A percentile compares a stretch with the other conserved stretches of the same genome.
Evolutionary conservation across 1,140 invertebrate species (phyloP).

Genomic region (Drosophila pseudoananassae): DNA sequence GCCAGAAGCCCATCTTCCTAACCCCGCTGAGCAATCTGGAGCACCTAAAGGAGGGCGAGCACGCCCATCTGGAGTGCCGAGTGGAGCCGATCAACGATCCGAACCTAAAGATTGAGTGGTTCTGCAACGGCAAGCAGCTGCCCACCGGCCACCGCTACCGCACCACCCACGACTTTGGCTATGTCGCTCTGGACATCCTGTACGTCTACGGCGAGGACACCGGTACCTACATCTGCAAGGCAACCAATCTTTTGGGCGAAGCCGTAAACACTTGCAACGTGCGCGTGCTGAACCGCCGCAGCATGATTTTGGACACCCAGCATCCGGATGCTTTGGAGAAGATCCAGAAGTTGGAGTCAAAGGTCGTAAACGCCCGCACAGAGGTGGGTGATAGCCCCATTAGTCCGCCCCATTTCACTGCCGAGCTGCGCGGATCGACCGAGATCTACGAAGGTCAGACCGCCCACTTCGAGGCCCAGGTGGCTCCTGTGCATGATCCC

Average conservation of each 20-base stretch:
- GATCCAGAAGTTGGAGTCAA: slow-evolving; percentile 94
- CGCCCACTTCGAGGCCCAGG: slow-evolving; percentile 95
- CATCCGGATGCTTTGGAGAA: slow-evolving; percentile 97
- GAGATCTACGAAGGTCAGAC: slow-evolving; percentile 93
- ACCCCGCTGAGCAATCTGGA: slow-evolving; percentile 94
- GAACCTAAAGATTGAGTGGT: slow-evolving; percentile 98
- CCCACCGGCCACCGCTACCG: slow-evolving; percentile 94
- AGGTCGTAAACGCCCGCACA: slow-evolving; percentile 90
- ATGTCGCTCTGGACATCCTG: slow-evolving; percentile 96
- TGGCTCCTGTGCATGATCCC: slow-evolving; percentile 95
- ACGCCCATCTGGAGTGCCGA: slow-evolving; percentile 97
- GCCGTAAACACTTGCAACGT: slow-evolving; percentile 96
- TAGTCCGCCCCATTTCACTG: slow-evolving; percentile 92
- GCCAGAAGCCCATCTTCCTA: slow-evolving; percentile 93
- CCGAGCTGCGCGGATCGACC: slow-evolving; percentile 92
- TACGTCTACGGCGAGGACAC: slow-evolving; percentile 97
- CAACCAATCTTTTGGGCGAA: slow-evolving; percentile 95
- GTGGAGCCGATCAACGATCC: slow-evolving; percentile 98
- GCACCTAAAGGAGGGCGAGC: slow-evolving; percentile 94
- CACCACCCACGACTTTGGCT: slow-evolving; percentile 97
- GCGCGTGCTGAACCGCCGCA: slow-evolving; percentile 91
- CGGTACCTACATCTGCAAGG: slow-evolving; percentile 97
- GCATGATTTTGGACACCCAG: slow-evolving; percentile 95
- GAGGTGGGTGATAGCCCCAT: slow-evolving; percentile 92
- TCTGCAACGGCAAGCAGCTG: slow-evolving; percentile 92